Percentiles rank a stretch among this genome's conserved stretches.
Conservation (phyloP, 2,797 vertebrate genomes). For the Clamator glandarius region DNA sequence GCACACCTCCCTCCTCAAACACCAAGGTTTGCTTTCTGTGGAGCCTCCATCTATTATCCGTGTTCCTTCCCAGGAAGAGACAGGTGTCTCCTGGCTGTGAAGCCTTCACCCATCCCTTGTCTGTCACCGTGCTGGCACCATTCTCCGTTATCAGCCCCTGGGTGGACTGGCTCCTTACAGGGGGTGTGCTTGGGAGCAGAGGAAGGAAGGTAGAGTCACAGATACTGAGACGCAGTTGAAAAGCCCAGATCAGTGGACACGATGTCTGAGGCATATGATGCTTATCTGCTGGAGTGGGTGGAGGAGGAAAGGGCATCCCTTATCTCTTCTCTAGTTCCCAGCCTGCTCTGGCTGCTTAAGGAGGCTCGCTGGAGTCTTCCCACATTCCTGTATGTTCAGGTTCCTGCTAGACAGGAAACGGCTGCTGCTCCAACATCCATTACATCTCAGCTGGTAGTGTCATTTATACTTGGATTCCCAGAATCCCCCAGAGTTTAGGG, state of each 20-base stretch:
- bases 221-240: constrained; percentile 46
- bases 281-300: constrained; percentile 67
- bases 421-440: constrained; percentile 18
- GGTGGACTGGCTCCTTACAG: constrained; percentile 42
- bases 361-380: constrained; percentile 61
- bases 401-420: constrained; percentile 65
- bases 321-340: constrained; percentile 63
- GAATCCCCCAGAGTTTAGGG: neutral
- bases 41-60: neutral
- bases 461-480: constrained; percentile 42
- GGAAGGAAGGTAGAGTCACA: constrained; percentile 65
- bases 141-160: constrained; percentile 19
- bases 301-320: constrained; percentile 65
- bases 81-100: constrained; percentile 35
- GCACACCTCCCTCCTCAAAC: constrained; percentile 69
- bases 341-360: constrained; percentile 45
- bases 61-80: neutral
- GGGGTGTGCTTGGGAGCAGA: constrained; percentile 23
- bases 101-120: neutral
- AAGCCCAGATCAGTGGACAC: constrained; percentile 71
- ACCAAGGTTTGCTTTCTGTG: constrained; percentile 25
- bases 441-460: constrained; percentile 67
- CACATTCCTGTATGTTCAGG: constrained; percentile 38
- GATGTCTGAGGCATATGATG: constrained; percentile 70
- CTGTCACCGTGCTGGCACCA: neutral